Evolutionary conservation across 1,140 invertebrate genomes (phyloP), one percentile per base, ranked within the genome.

Genomic region (Spodoptera litura): DNA sequence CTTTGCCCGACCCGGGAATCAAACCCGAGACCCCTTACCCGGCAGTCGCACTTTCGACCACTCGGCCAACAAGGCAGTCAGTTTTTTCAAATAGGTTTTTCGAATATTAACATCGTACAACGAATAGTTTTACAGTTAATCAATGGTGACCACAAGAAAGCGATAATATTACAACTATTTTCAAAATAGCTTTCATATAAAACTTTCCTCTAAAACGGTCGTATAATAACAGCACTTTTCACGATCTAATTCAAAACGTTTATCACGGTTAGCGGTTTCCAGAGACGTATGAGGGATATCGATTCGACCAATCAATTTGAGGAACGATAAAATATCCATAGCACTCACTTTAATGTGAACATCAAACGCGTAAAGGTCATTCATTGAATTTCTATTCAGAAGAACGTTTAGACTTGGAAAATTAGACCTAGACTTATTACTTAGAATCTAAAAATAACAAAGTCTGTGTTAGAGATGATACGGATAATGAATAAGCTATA

Each of bases 251-350:
- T 66, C 20, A 0, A 44, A n/a, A 10, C 62, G 12, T 49, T 49
- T 64, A 64, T 49, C 15, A 20, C 38, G 38, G 9, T 64, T 64
- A 64, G 38, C 61, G 8, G 61, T 64, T 44, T 44, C 13, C 58
- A 12, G 61, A 44, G 61, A n/a, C 38, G 25, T 66, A 51, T 51
- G 27, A 8, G 31, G 62, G 38, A 38, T 10, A 51, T 66, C 62
- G 44, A 66, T 66, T 51, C 62, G 44, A 10, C 44, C 62, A 66
- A 66, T 66, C 62, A 66, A 66, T 66, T 66, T 49, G 62, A 66
- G 9, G 20, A 12, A 66, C 62, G 44, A 66, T 66, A 66, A 66
- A 66, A 51, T 66, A 15, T 66, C 61, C 61, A 61, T 13, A 12
- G 58, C 58, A 61, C 58, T 61, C 58, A 61, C 11, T 62, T 38